Evolutionary conservation across 1,140 invertebrate species (phyloP).

Genomic region (Camponotus pennsylvanicus): DNA sequence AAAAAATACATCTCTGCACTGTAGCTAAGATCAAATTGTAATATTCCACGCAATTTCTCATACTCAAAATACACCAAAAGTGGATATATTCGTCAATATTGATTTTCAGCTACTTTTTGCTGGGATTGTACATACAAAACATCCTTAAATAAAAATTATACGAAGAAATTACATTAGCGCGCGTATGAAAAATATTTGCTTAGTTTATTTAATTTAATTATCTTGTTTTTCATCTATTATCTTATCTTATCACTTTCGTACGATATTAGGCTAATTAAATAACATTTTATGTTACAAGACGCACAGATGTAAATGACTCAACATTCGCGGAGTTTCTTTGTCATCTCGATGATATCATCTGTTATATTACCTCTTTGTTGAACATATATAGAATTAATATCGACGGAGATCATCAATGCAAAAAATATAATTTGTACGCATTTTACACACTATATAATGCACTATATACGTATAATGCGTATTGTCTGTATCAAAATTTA

Average conservation of each 20-base stretch:
- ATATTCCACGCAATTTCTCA: too few species aligned
- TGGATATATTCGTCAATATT: too few species aligned
- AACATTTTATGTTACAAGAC: not conserved
- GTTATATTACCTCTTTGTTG: slow-evolving; percentile 32
- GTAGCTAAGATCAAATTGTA: too few species aligned
- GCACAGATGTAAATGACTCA: slow-evolving; percentile 49
- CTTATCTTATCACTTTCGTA: slow-evolving; percentile 1
- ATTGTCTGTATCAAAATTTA: not conserved
- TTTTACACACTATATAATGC: not conserved
- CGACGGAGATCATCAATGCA: not conserved
- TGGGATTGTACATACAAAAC: too few species aligned
- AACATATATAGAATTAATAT: not conserved
- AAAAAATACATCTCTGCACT: too few species aligned
- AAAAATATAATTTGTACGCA: not conserved
- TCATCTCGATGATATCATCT: slow-evolving; percentile 58
- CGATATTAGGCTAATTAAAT: slow-evolving; percentile 27
- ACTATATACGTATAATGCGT: not conserved
- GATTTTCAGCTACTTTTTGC: too few species aligned
- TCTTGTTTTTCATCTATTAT: too few species aligned
- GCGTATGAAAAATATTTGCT: not conserved
- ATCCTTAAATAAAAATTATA: not conserved
- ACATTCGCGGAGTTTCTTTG: slow-evolving; percentile 5
- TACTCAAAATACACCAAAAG: too few species aligned
- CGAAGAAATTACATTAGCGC: not conserved
- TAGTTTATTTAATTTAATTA: not conserved